Conservation (phyloP, 2,113 vertebrate species). For the Isurus oxyrinchus region DNA sequence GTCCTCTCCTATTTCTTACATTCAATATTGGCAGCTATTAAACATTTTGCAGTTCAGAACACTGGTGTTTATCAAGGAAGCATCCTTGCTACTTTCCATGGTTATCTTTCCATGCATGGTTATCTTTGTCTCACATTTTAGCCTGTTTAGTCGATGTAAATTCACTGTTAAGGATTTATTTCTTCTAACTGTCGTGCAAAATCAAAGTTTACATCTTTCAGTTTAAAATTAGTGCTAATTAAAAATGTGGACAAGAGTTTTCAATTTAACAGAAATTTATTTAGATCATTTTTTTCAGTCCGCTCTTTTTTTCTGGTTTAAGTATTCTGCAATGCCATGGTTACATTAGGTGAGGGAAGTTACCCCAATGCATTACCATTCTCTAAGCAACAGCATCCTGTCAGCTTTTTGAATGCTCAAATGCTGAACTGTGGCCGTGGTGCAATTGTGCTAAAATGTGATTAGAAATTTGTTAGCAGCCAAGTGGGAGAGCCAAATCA, state of each 20-base stretch:
- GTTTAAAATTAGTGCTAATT: not conserved
- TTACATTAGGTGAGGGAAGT: not conserved
- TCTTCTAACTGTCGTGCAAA: not conserved
- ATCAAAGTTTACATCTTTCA: not conserved
- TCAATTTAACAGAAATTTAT: not conserved
- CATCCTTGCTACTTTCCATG: not conserved
- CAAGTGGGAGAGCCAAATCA: not conserved
- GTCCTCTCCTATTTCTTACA: no score
- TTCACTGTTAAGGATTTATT: not conserved
- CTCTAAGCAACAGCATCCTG: not conserved
- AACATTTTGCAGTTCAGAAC: not conserved
- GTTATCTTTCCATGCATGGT: not conserved
- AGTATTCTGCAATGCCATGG: not conserved
- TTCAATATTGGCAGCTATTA: not conserved
- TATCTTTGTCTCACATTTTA: not conserved
- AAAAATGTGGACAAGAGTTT: not conserved
- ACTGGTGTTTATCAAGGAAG: not conserved
- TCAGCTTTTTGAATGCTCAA: not conserved
- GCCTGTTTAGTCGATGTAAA: not conserved
- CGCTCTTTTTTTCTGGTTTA: not conserved
- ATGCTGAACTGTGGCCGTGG: not conserved
- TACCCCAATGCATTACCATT: not conserved
- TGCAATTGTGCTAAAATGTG: not conserved
- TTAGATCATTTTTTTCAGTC: not conserved
- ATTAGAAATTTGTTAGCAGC: not conserved